These are phyloP conservation scores for Scolanthus callimorphus DNA, from an alignment of 92 coral and sea anemone genomes.

Conservation along the genomic window DNA sequence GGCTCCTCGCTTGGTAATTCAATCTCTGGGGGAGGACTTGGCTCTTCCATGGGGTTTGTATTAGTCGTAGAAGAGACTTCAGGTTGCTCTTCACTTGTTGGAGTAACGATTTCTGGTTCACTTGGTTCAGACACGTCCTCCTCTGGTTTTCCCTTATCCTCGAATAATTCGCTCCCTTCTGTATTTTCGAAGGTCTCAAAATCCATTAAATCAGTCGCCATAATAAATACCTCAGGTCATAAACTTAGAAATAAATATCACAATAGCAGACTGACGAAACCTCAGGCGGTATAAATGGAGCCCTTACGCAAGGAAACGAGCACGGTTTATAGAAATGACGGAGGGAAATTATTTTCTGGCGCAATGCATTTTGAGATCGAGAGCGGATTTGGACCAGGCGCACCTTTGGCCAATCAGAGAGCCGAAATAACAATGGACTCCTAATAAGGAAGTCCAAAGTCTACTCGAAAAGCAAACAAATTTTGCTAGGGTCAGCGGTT, in stretches of 20 bases:
- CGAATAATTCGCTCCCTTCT: too few relatives aligned
- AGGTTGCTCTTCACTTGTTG: too few relatives aligned
- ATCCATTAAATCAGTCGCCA: background rate
- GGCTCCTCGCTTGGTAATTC: too few relatives aligned
- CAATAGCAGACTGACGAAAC: constrained; percentile 22
- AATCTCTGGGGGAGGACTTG: too few relatives aligned
- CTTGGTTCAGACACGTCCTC: too few relatives aligned
- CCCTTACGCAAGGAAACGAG: constrained; percentile 36
- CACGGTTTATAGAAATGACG: constrained; percentile 24
- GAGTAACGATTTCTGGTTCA: too few relatives aligned
- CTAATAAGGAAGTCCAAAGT: constrained; percentile 8
- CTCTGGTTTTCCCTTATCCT: too few relatives aligned
- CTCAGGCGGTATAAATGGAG: constrained; percentile 28
- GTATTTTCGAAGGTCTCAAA: too few relatives aligned
- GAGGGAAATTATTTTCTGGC: constrained; percentile 24
- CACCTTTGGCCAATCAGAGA: constrained; percentile 37
- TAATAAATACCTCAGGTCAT: background rate
- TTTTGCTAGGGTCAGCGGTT: background rate
- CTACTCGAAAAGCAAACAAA: background rate
- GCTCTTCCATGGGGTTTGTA: too few relatives aligned
- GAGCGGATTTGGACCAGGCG: constrained; percentile 46
- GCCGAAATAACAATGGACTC: background rate
- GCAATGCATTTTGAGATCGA: constrained; percentile 39
- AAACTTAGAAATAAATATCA: background rate
- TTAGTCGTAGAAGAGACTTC: too few relatives aligned